Evolutionary conservation across 2,888 invertebrate genomes (phyloP), one percentile per base, ranked within the genome.

Genomic region (Temnothorax unifasciatus): DNA sequence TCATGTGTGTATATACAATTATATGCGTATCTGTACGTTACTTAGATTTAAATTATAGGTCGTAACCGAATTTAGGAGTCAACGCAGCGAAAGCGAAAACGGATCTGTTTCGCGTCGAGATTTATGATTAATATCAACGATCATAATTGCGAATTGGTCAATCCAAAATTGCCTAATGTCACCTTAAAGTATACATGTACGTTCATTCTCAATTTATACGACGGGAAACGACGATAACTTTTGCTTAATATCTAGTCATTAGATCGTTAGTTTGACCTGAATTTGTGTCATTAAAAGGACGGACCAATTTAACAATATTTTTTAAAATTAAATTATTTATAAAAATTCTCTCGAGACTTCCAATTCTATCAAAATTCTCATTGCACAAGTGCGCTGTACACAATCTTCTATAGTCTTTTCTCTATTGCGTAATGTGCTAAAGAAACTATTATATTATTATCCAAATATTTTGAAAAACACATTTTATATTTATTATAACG

Each of bases 171-270:
- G 89, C 90, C 90, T 90, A 90, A 89, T 75, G 83, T 86, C 82
- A 90, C 85, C 68, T 90, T 89, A 83, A 86, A 69, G 57, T 41
- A 77, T 69, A 59, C 9, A 34, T 34, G 69, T 77, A 74, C 68
- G 82, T 89, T 71, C 6, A 50, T 88, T 76, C 21, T 34, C 73
- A 82, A 87, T 89, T 85, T 86, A 87, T 83, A 86, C n/a, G n/a
- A n/a, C n/a, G 82, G 29, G 84, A 85, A 86, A 82, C 74, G 86
- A 88, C 84, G 85, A 82, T 85, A 90, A 89, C 91, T 92, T 92
- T 93, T 92, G 93, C 92, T 93, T 93, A 88, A 90, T 88, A 90
- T 94, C 94, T 94, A 94, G 94, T 94, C 94, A 94, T 87, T 93
- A 94, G 93, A 91, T 91, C 81, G 92, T 94, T 90, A 91, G 91